Conservation (phyloP, 2,888 invertebrate species). For the Dryococelus australis region DNA sequence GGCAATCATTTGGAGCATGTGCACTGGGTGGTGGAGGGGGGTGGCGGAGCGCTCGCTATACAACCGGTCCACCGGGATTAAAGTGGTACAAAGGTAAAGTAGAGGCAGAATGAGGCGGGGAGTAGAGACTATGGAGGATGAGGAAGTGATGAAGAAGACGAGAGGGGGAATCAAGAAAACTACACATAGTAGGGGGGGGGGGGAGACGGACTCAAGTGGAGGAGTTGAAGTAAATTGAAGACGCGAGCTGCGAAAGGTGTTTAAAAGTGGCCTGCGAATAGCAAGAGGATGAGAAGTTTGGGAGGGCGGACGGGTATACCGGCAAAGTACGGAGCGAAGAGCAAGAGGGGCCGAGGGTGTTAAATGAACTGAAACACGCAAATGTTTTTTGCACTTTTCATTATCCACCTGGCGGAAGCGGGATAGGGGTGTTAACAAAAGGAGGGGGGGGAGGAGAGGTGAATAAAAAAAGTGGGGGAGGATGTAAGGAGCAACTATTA, state of each 20-base stretch:
- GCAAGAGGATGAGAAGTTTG: conserved; percentile 3
- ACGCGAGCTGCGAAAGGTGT: conserved; percentile 28
- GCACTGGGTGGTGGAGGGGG: too few relatives aligned
- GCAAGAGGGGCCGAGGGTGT: conserved; percentile 30
- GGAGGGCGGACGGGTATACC: conserved; percentile 13
- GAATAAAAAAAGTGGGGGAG: background rate
- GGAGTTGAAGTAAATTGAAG: conserved; percentile 37
- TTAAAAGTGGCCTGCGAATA: conserved; percentile 16
- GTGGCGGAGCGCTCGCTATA: background rate
- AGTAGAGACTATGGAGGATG: background rate
- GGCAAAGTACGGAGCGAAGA: conserved; percentile 11
- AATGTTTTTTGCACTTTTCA: conserved; percentile 40
- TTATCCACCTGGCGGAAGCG: conserved; percentile 27
- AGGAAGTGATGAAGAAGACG: background rate
- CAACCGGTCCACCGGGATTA: conserved; percentile 22
- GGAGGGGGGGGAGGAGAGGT: background rate
- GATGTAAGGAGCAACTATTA: background rate
- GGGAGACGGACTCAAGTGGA: conserved; percentile 22
- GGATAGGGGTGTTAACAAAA: conserved; percentile 8
- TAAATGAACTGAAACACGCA: conserved; percentile 39
- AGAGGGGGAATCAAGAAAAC: background rate
- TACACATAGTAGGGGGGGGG: background rate
- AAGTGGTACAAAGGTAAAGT: background rate
- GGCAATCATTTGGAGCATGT: too few relatives aligned
- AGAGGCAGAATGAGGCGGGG: background rate